Base-by-base conservation (phyloP, 1,140 invertebrate species). In the Platyura marginata region DNA sequence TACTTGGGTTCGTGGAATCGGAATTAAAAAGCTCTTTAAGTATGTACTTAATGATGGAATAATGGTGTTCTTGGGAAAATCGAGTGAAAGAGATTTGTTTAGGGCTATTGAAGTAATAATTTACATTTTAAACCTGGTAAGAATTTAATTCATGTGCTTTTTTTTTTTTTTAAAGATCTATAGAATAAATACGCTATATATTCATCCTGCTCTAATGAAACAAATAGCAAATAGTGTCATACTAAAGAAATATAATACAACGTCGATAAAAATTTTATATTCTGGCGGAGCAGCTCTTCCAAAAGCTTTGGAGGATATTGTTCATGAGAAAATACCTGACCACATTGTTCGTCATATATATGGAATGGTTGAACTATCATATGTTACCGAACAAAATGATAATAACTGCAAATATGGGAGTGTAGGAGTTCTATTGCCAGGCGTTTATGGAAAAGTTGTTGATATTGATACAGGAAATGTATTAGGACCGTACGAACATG, bases 21-120 rank as follows among this genome's bases (percentile, higher is more conserved):
- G 16, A 34, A 3, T 6, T 6, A 34, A 4, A n/a, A 11, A 34
- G 13, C 16, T 6, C 3, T 34, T 34, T 34, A 4, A 34, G 32
- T 34, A 15, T 4, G 11, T 15, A 15, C 13, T 34, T 34, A n/a
- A n/a, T n/a, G n/a, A n/a, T n/a, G 4, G 3, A 4, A 34, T n/a
- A 34, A 34, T 15, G 4, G 63, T 80, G 0, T 70, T 74, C 22
- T 55, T 84, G 41, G 64, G 69, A 3, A 66, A 70, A 40, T 88
- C 85, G 59, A 72, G 84, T 11, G 68, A 72, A 44, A 56, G 74
- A 35, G 54, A 70, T 3, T 85, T 78, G 51, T 61, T 85, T 2
- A 67, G 68, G 44, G 64, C 70, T 1, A 67, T 86, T 22, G 63
- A 81, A 49, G 66, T 62, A 44, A 43, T 32, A 3, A 36, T 8